Evolutionary conservation across 30 jellyfish, hydroid and myxozoan genomes (phyloP).

Genomic region (Hydractinia symbiolongicarpus): DNA sequence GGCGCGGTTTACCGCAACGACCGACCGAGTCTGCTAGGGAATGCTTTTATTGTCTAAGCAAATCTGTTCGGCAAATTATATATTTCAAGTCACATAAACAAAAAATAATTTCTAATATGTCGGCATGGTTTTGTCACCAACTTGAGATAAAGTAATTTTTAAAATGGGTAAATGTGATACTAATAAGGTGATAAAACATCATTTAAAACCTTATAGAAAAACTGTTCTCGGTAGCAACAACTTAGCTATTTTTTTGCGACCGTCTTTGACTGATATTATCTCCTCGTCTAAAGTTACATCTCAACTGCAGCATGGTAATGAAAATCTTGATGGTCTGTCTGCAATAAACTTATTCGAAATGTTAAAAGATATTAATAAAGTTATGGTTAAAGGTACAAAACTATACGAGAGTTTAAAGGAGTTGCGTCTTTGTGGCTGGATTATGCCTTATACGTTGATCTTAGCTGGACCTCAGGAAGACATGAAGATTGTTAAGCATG

Average conservation of each 20-base stretch:
- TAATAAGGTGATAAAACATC: neutral
- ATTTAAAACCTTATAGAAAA: constrained; percentile 19
- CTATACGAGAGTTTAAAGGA: constrained; percentile 60
- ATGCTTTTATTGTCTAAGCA: too few species aligned
- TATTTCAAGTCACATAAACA: too few species aligned
- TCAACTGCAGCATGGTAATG: neutral
- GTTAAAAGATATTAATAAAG: constrained; percentile 45
- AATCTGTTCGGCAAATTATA: too few species aligned
- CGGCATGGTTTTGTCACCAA: too few species aligned
- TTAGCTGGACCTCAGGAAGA: constrained; percentile 64
- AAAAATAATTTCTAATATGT: too few species aligned
- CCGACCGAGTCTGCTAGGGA: too few species aligned
- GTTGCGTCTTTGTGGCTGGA: constrained; percentile 67
- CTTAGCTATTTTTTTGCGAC: constrained; percentile 18
- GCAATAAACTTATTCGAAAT: constrained; percentile 38
- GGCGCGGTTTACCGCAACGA: too few species aligned
- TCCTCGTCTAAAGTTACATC: neutral
- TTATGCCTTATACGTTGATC: constrained; percentile 48
- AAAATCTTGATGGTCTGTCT: neutral
- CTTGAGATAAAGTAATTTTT: neutral
- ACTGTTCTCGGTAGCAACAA: constrained; percentile 20
- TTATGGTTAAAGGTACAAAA: constrained; percentile 44
- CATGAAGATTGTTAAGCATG: constrained; percentile 38
- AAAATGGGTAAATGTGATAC: constrained; percentile 28
- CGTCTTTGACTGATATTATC: neutral